phyloP scores from a whole-genome alignment of 2,888 invertebrate genomes.

The Junonia oenone region DNA sequence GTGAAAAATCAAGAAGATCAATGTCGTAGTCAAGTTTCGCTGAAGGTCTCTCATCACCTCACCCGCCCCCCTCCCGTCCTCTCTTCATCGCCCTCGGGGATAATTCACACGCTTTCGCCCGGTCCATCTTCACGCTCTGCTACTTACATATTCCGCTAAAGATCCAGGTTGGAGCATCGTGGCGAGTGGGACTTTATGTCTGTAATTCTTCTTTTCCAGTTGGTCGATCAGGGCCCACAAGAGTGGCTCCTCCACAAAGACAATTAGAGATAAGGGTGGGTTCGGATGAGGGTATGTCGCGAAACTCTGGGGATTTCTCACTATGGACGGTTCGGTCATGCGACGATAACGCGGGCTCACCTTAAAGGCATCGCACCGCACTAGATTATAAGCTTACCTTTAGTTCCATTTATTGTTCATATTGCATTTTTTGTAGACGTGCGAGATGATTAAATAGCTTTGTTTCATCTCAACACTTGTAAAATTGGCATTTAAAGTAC shows the following conservation, averaged over 20 bases:
- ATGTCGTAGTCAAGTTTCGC: constrained; percentile 58
- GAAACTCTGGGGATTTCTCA: constrained; percentile 76
- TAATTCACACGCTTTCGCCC: constrained; percentile 66
- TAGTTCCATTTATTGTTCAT: constrained; percentile 61
- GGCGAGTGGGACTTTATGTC: constrained; percentile 77
- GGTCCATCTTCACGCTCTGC: constrained; percentile 75
- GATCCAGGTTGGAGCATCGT: constrained; percentile 51
- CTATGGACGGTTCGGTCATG: constrained; percentile 74
- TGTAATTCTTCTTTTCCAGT: constrained; percentile 78
- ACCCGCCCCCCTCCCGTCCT: constrained; percentile 36
- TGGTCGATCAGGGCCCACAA: constrained; percentile 80
- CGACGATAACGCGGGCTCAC: constrained; percentile 68
- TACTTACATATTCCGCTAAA: constrained; percentile 67
- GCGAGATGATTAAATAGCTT: constrained; percentile 66
- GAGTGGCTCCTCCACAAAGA: constrained; percentile 80
- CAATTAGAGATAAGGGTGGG: constrained; percentile 76
- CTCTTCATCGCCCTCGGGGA: constrained; percentile 61
- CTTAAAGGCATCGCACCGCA: constrained; percentile 79
- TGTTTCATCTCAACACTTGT: constrained; percentile 73
- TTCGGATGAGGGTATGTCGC: constrained; percentile 75
- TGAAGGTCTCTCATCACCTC: constrained; percentile 76
- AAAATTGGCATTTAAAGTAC: constrained; percentile 79
- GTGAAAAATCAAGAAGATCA: constrained; percentile 67
- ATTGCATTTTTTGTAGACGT: constrained; percentile 64
- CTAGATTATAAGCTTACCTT: constrained; percentile 68